phyloP scores from a whole-genome alignment of 2,888 invertebrate species.

The Brachycybe producta region DNA sequence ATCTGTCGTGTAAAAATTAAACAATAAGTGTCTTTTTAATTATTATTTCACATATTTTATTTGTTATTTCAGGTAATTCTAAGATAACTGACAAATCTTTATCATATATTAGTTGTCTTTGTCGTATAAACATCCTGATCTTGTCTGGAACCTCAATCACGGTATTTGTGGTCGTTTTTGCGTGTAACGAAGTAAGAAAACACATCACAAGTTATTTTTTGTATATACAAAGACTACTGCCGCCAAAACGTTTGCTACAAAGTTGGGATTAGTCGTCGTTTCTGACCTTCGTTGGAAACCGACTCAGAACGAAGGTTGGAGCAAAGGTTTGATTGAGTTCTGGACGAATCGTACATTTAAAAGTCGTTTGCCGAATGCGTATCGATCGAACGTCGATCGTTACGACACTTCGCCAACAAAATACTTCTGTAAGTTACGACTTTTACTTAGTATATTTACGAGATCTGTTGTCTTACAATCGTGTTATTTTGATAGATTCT shows the following conservation, averaged over 20 bases:
- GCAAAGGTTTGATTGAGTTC: neutral
- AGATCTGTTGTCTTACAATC: no score
- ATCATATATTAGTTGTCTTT: neutral
- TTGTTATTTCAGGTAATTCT: neutral
- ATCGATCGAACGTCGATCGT: neutral
- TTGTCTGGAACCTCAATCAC: constrained; percentile 3
- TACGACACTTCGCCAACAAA: neutral
- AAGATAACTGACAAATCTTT: neutral
- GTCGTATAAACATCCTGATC: neutral
- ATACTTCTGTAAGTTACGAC: neutral
- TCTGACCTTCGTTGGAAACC: neutral
- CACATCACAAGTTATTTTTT: neutral
- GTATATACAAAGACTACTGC: neutral
- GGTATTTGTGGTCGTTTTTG: no score
- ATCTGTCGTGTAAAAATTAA: constrained; percentile 6
- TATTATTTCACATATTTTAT: neutral
- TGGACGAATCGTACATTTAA: neutral
- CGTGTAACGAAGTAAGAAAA: no score
- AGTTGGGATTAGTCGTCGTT: neutral
- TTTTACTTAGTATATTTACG: neutral
- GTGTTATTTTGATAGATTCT: constrained; percentile 3
- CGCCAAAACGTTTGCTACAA: constrained; percentile 1
- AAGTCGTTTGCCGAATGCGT: no score
- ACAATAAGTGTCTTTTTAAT: no score
- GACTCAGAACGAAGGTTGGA: neutral